Conservation (phyloP, 2,797 vertebrate genomes). For the Paguma larvata region DNA sequence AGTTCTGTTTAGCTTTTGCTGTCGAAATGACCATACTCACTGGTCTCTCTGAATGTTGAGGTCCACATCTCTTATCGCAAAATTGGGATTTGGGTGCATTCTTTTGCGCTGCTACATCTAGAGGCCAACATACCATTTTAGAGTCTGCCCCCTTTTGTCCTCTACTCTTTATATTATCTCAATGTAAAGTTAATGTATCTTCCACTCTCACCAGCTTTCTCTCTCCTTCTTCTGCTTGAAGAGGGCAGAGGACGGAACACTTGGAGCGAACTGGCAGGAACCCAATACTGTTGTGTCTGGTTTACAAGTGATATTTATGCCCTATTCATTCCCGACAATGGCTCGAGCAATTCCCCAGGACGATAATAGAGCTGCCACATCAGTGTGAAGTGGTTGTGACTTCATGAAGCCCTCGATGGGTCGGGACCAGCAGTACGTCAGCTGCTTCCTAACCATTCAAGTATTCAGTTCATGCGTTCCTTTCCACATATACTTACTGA, state of each 20-base stretch:
- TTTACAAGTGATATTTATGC: slow-evolving; percentile 68
- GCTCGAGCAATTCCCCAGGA: slow-evolving; percentile 12
- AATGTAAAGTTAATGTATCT: background rate
- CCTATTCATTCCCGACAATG: slow-evolving; percentile 68
- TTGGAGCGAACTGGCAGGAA: slow-evolving; percentile 7
- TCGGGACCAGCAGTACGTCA: slow-evolving; percentile 34
- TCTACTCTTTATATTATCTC: background rate
- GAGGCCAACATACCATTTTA: slow-evolving; percentile 70
- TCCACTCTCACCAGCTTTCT: background rate
- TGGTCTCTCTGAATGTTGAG: background rate
- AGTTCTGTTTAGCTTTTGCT: background rate
- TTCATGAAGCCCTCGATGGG: slow-evolving; percentile 40
- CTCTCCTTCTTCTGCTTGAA: background rate
- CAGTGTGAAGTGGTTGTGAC: slow-evolving; percentile 27
- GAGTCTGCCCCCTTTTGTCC: background rate
- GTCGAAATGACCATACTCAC: background rate
- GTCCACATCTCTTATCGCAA: slow-evolving; percentile 67
- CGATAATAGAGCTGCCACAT: slow-evolving; percentile 62
- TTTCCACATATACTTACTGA: background rate
- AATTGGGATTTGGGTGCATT: slow-evolving; percentile 71
- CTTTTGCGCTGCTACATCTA: slow-evolving; percentile 82
- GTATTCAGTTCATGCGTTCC: background rate
- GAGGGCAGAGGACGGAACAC: background rate
- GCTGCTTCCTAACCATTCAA: slow-evolving; percentile 43
- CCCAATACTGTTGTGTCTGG: background rate